phyloP scores from a whole-genome alignment of 2,888 invertebrate genomes.

The Notodromas monacha region DNA sequence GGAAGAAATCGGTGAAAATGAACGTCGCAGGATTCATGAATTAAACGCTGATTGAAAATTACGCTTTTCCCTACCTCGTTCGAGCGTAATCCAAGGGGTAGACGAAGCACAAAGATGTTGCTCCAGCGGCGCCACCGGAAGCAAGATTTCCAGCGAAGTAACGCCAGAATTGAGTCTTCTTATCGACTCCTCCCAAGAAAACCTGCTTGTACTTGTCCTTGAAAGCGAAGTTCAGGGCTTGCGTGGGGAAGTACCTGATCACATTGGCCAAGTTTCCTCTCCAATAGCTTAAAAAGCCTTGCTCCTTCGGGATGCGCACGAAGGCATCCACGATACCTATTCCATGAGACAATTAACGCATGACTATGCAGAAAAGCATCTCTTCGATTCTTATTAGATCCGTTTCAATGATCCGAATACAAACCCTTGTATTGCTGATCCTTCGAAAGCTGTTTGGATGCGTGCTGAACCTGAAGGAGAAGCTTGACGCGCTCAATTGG shows the following conservation, averaged over 20 bases:
- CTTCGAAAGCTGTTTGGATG: constrained; percentile 52
- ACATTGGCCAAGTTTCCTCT: constrained; percentile 79
- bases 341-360: constrained; percentile 10
- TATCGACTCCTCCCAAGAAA: constrained; percentile 51
- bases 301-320: constrained; percentile 50
- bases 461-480: constrained; percentile 69
- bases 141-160: constrained; percentile 62
- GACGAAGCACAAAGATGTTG: constrained; percentile 69
- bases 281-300: constrained; percentile 54
- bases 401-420: no score
- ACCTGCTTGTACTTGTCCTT: constrained; percentile 69
- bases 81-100: constrained; percentile 81
- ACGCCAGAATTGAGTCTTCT: constrained; percentile 58
- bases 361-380: no score
- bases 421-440: constrained; percentile 54
- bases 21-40: no score
- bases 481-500: constrained; percentile 84
- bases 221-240: constrained; percentile 76
- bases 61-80: constrained; percentile 30
- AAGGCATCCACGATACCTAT: constrained; percentile 48
- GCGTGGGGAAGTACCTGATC: constrained; percentile 71
- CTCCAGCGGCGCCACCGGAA: constrained; percentile 74
- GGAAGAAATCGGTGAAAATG: no score
- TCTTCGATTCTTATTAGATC: no score
- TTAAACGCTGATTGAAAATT: not conserved